Percentiles rank a stretch among this genome's conserved stretches.
These are phyloP conservation scores for Toxotes jaculatrix DNA, from an alignment of 2,113 vertebrate species.

Conservation along the genomic window DNA sequence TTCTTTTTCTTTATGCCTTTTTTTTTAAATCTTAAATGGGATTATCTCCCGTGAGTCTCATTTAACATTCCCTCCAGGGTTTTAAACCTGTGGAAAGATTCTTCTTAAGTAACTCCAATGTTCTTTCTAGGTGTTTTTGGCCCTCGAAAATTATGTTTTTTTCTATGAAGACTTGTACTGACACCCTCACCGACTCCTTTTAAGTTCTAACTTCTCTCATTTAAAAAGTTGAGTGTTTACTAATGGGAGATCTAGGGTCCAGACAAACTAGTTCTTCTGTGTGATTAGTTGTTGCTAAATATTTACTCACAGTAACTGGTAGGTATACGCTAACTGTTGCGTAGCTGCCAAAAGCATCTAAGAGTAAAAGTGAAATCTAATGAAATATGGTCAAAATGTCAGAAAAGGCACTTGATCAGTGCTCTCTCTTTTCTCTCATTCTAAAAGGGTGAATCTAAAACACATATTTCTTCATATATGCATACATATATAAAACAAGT, in stretches of 20 bases:
- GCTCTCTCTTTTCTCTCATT: no score
- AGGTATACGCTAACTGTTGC: no score
- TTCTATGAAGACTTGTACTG: background rate
- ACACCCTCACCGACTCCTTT: no score
- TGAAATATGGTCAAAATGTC: no score
- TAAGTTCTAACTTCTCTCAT: background rate
- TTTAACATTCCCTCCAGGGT: slow-evolving; percentile 8
- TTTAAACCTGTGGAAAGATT: background rate
- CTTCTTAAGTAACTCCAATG: background rate
- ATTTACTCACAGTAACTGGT: no score
- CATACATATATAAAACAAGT: no score
- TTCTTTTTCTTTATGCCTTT: no score
- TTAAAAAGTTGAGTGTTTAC: background rate
- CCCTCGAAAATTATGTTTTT: background rate
- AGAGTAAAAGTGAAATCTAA: no score
- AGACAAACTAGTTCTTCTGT: background rate
- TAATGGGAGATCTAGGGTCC: background rate
- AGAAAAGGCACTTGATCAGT: no score
- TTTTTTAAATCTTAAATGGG: slow-evolving; percentile 8
- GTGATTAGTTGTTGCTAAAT: background rate
- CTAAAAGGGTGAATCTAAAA: background rate
- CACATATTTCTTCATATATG: no score
- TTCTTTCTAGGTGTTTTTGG: background rate
- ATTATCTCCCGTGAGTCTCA: background rate
- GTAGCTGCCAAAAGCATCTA: no score